Evolutionary conservation across 2,888 invertebrate species (phyloP).

Genomic region (Ptilodon capucinus): DNA sequence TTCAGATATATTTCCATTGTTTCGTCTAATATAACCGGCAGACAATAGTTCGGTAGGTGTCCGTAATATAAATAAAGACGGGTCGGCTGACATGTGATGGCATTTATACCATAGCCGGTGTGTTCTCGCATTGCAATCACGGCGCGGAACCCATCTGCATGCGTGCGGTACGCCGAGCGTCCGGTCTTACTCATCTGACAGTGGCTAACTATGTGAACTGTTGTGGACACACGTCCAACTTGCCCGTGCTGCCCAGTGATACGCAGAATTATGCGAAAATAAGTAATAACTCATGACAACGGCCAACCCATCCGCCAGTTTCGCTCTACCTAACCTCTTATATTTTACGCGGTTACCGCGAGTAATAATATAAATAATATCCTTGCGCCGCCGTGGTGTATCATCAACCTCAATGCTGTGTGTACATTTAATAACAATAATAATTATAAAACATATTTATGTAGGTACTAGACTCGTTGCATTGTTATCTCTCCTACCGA

Average conservation of each 20-base stretch:
- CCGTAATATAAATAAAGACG: slow-evolving; percentile 68
- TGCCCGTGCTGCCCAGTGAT: slow-evolving; percentile 19
- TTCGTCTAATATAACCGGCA: slow-evolving; percentile 65
- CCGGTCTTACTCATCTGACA: slow-evolving; percentile 77
- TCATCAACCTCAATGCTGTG: too few relatives aligned
- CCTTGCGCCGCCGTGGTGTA: too few relatives aligned
- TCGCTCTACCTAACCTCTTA: too few relatives aligned
- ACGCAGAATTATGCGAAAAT: background rate
- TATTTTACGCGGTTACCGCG: too few relatives aligned
- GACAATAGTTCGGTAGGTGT: slow-evolving; percentile 66
- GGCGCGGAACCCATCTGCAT: slow-evolving; percentile 67
- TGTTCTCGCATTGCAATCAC: slow-evolving; percentile 76
- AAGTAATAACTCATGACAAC: background rate
- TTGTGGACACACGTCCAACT: slow-evolving; percentile 41
- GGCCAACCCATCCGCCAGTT: too few relatives aligned
- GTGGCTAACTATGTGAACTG: slow-evolving; percentile 59
- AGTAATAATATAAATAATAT: too few relatives aligned
- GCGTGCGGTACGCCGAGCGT: slow-evolving; percentile 65
- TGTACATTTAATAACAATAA: too few relatives aligned
- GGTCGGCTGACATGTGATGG: slow-evolving; percentile 65
- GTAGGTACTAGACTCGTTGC: background rate
- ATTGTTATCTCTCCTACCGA: background rate
- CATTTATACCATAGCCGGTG: slow-evolving; percentile 75
- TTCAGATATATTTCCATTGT: slow-evolving; percentile 68
- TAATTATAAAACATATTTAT: background rate